phyloP scores from a whole-genome alignment of 2,888 invertebrate species.

The Tenthredo mesomela region DNA sequence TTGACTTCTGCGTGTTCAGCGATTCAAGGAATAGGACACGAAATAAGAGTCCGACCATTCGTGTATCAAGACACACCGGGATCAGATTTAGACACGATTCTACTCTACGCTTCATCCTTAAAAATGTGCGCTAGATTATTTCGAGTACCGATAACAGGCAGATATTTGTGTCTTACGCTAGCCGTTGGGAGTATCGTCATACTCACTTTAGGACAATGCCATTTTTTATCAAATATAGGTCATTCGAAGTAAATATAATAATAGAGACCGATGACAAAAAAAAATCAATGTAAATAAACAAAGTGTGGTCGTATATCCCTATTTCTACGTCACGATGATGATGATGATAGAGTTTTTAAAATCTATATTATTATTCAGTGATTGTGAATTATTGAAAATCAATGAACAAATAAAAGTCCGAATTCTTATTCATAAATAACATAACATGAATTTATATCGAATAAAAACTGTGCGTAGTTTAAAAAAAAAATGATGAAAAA shows the following conservation, averaged over 20 bases:
- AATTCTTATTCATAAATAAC: not conserved
- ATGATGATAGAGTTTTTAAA: not conserved
- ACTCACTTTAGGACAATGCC: constrained; percentile 87
- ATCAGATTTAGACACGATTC: constrained; percentile 87
- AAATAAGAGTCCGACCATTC: constrained; percentile 88
- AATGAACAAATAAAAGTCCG: not conserved
- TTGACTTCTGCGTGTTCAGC: constrained; percentile 86
- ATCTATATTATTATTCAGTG: not conserved
- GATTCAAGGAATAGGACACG: constrained; percentile 88
- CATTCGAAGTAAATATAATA: not conserved
- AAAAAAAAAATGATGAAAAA: not conserved
- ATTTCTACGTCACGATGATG: not conserved
- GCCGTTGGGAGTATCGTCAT: constrained; percentile 82
- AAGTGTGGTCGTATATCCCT: not conserved
- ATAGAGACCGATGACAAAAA: not conserved
- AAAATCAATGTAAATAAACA: not conserved
- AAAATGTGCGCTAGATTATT: constrained; percentile 88
- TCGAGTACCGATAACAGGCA: constrained; percentile 86
- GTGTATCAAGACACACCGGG: constrained; percentile 89
- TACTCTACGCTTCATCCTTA: constrained; percentile 88
- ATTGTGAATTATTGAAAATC: not conserved
- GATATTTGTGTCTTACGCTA: constrained; percentile 84
- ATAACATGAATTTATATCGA: not conserved
- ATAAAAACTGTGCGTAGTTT: not conserved
- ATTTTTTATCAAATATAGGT: constrained; percentile 79